phyloP scores from a whole-genome alignment of 2,113 vertebrate genomes.

The Sciurus niger region DNA sequence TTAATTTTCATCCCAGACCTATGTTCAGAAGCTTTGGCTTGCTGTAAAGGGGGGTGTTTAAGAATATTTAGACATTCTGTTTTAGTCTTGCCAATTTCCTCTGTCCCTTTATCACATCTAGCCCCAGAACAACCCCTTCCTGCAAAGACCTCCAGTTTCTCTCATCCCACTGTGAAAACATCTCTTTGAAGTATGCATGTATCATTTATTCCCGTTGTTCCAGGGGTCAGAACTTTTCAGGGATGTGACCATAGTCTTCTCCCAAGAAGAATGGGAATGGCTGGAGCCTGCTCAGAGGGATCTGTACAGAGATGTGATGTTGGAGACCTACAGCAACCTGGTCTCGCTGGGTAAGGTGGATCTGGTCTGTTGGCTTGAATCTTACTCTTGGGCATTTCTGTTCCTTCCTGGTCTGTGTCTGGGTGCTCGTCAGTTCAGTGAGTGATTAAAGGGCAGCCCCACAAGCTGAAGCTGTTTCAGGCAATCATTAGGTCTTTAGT shows the following conservation, averaged over 20 bases:
- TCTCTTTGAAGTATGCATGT: rapidly evolving
- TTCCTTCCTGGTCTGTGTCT: not conserved
- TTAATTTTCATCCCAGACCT: not conserved
- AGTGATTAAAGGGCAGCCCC: not conserved
- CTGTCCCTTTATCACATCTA: not conserved
- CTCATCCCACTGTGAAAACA: not conserved
- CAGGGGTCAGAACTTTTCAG: conserved; percentile 69
- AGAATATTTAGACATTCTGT: not conserved
- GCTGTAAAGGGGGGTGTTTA: not conserved
- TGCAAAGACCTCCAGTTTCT: not conserved
- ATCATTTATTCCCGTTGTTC: not conserved
- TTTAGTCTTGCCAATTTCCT: not conserved
- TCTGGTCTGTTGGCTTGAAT: not conserved
- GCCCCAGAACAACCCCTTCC: not conserved
- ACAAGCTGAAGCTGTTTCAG: not conserved
- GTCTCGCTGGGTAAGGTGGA: conserved; percentile 62
- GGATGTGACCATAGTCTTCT: conserved; percentile 71
- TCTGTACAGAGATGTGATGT: conserved; percentile 70
- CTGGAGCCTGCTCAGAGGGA: conserved; percentile 16
- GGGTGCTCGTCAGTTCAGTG: not conserved
- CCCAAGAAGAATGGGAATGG: conserved; percentile 72
- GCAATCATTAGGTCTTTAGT: not conserved
- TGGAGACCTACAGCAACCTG: conserved; percentile 69
- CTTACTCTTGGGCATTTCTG: not conserved
- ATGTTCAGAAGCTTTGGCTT: not conserved